Evolutionary conservation across 2,113 vertebrate species (phyloP).

Genomic region (Dicrurus megarhynchus): DNA sequence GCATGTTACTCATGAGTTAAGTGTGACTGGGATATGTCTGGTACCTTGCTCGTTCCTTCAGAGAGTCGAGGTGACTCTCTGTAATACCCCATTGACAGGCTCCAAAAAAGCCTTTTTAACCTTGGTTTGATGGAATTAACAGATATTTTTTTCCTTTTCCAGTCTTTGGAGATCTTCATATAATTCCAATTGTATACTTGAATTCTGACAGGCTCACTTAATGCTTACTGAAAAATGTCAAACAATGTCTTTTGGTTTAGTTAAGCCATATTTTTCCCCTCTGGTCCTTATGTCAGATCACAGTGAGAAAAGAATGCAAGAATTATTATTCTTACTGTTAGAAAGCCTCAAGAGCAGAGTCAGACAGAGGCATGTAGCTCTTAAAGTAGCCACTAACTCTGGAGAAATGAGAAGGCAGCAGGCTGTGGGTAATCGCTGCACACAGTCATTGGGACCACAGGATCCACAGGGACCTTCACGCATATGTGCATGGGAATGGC

Average conservation of each 20-base stretch:
- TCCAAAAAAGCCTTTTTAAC: neutral
- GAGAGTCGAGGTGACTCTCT: neutral
- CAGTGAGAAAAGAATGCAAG: neutral
- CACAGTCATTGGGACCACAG: neutral
- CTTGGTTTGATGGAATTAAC: neutral
- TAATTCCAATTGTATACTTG: neutral
- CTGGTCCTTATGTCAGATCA: neutral
- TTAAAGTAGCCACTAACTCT: neutral
- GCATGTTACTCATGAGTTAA: neutral
- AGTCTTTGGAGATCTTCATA: neutral
- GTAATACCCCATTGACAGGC: neutral
- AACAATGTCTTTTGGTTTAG: neutral
- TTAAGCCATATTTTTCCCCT: neutral
- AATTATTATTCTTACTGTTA: neutral
- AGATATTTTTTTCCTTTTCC: neutral
- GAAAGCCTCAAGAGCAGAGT: neutral
- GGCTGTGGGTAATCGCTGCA: neutral
- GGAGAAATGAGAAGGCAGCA: neutral
- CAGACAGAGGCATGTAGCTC: neutral
- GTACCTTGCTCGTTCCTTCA: neutral
- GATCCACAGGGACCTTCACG: neutral
- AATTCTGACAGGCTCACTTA: neutral
- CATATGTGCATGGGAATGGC: neutral
- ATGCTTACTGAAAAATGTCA: neutral
- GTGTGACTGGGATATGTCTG: neutral